Evolutionary conservation across 2,888 invertebrate species (phyloP).

Genomic region (Tanypteryx hageni): DNA sequence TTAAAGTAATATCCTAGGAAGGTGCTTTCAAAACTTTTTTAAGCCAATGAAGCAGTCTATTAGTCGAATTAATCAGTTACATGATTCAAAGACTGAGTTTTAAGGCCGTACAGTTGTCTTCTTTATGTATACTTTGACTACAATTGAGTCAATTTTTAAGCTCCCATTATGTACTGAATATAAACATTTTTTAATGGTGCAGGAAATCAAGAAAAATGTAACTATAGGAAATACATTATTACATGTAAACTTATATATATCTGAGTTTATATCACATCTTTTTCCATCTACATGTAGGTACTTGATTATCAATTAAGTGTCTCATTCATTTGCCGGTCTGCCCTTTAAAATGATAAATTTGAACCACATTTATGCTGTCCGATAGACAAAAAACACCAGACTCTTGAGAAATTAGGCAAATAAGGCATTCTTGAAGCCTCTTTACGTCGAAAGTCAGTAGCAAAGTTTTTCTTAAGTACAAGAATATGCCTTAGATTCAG

Average conservation of each 20-base stretch:
- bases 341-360: conserved; percentile 27
- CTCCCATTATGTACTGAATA: conserved; percentile 59
- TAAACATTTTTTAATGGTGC: conserved; percentile 52
- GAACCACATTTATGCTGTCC: conserved; percentile 53
- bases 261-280: conserved; percentile 59
- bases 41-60: conserved; percentile 59
- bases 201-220: conserved; percentile 45
- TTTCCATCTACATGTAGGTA: conserved; percentile 51
- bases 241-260: conserved; percentile 37
- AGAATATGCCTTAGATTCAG: conserved; percentile 61
- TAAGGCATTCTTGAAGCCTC: conserved; percentile 47
- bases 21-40: conserved; percentile 50
- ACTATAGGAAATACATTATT: conserved; percentile 39
- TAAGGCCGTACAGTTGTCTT: conserved; percentile 60
- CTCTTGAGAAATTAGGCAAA: conserved; percentile 56
- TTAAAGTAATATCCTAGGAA: conserved; percentile 48
- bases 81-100: conserved; percentile 57
- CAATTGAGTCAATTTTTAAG: conserved; percentile 31
- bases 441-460: conserved; percentile 58
- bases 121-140: conserved; percentile 45
- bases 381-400: conserved; percentile 38
- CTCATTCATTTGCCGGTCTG: not conserved
- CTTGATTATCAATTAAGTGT: conserved; percentile 47
- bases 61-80: conserved; percentile 24
- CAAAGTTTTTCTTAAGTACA: conserved; percentile 49